Base-by-base conservation (phyloP, 2,797 vertebrate species). In the Pangasius sanitwongsei region DNA sequence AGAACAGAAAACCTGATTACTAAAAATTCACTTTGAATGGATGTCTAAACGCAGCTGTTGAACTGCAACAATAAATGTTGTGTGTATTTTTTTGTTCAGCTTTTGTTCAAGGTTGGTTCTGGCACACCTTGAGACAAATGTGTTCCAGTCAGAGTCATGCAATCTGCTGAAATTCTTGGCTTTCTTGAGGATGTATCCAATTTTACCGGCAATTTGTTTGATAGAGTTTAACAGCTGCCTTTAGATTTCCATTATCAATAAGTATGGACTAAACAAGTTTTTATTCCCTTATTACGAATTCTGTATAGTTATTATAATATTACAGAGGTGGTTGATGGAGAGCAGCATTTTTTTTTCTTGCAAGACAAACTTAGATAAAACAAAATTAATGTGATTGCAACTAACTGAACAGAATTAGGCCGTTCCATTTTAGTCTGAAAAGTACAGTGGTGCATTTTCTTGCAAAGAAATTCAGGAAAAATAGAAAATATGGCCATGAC, bases 51-150 rank as follows among this genome's bases (percentile, higher is more conserved):
- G 57, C 57, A 59, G 57, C 20, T 59, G 57, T 59, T 59, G 57
- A 63, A 63, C 61, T 28, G 23, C 59, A 61, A 61, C 59, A 61
- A 61, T 25, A n/a, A n/a, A n/a, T n/a, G n/a, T n/a, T n/a, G n/a
- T n/a, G n/a, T n/a, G n/a, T n/a, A n/a, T 53, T 53, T 53, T 61
- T 61, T 63, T 63, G 25, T 63, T 63, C 25, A 63, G 25, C 61
- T 37, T 59, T 25, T 83, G 81, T n/a, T 63, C 25, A 16, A 83
- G 25, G 81, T 63, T 83, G 9, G 37, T 48, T 44, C 81, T 83
- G 23, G 85, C 12, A 74, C 11, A 25, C 69, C 20, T 74, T 25
- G 85, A 86, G 12, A 86, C 67, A 74, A 55, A 70, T 20, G 48
- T 70, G 48, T 70, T 67, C 65, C 28, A 70, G 41, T n/a, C 16